Conservation (phyloP, 2,888 invertebrate genomes). For the Melanotus villosus region DNA sequence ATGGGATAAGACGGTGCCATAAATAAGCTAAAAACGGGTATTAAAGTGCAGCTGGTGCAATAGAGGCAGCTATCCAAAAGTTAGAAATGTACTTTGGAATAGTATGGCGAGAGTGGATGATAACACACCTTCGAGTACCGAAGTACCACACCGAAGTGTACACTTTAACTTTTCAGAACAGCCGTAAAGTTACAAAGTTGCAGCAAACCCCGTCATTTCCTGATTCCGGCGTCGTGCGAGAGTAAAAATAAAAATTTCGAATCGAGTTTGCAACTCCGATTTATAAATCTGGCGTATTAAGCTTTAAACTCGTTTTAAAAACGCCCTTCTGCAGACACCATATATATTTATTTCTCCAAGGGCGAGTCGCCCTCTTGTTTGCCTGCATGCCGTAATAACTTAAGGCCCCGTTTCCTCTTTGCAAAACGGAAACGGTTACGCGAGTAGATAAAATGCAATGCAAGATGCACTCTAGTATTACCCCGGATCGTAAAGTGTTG, state of each 20-base stretch:
- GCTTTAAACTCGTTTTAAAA: constrained; percentile 15
- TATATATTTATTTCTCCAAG: constrained; percentile 18
- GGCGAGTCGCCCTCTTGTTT: constrained; percentile 27
- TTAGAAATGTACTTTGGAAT: constrained; percentile 43
- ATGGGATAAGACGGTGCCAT: constrained; percentile 31
- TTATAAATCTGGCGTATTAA: constrained; percentile 16
- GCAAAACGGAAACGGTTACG: constrained; percentile 26
- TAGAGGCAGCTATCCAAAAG: constrained; percentile 40
- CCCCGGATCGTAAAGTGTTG: constrained; percentile 43
- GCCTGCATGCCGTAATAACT: constrained; percentile 29
- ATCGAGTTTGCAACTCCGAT: constrained; percentile 14
- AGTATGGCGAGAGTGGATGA: constrained; percentile 40
- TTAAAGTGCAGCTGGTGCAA: constrained; percentile 53
- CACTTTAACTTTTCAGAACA: constrained; percentile 43
- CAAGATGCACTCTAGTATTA: constrained; percentile 36
- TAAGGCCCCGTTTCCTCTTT: constrained; percentile 24
- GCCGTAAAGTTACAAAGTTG: constrained; percentile 42
- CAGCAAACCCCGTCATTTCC: constrained; percentile 21
- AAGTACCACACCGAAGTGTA: constrained; percentile 37
- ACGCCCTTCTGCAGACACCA: constrained; percentile 25
- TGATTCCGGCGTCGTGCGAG: constrained; percentile 6
- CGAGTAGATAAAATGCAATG: constrained; percentile 41
- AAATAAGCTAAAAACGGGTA: constrained; percentile 53
- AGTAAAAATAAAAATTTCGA: constrained; percentile 27
- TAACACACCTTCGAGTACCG: constrained; percentile 44